phyloP scores from a whole-genome alignment of 2,888 invertebrate species.

The Iphiclides podalirius region DNA sequence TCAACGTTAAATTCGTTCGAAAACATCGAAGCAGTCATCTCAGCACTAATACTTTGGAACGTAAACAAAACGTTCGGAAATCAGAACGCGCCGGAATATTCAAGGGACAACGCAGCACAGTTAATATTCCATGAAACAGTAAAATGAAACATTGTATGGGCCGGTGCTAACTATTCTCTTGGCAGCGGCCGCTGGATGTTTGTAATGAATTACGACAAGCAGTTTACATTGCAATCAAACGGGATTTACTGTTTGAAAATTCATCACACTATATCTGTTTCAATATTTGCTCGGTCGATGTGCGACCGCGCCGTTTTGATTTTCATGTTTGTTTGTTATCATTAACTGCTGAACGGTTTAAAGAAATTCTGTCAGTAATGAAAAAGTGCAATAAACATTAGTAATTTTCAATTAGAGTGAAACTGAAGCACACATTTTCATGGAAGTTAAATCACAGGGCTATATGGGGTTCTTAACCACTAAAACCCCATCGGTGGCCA shows the following conservation, averaged over 20 bases:
- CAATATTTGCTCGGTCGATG: neutral
- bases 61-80: neutral
- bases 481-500: no score
- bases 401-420: no score
- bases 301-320: neutral
- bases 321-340: neutral
- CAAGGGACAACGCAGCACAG: slow-evolving; percentile 24
- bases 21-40: neutral
- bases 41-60: neutral
- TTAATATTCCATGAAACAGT: slow-evolving; percentile 27
- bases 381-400: no score
- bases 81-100: slow-evolving; percentile 15
- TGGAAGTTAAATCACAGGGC: no score
- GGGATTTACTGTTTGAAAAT: slow-evolving; percentile 17
- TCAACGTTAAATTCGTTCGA: no score
- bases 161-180: slow-evolving; percentile 22
- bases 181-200: slow-evolving; percentile 15
- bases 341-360: no score
- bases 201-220: slow-evolving; percentile 21
- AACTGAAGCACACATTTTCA: no score
- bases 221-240: slow-evolving; percentile 19
- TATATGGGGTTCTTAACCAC: no score
- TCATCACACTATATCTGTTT: slow-evolving; percentile 9
- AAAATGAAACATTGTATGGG: slow-evolving; percentile 31
- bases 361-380: no score